Conservation (phyloP, 2,113 vertebrate species). For the Anser cygnoides region DNA sequence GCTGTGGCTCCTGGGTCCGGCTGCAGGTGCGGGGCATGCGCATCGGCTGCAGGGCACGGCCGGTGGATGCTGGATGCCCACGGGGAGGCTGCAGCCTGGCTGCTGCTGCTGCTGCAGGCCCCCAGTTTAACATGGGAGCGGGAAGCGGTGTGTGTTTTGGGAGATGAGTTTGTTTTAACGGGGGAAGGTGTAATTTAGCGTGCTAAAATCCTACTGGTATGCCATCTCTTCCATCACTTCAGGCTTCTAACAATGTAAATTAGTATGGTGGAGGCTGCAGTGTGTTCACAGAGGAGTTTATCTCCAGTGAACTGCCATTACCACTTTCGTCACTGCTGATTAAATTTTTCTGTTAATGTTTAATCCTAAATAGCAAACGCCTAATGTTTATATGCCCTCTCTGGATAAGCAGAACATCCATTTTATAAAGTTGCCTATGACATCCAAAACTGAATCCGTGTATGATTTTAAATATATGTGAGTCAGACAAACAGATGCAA, state of each 20-base stretch:
- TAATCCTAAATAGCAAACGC: constrained; percentile 6
- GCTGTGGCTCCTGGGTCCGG: neutral
- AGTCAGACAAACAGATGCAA: neutral
- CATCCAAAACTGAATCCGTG: neutral
- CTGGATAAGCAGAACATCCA: neutral
- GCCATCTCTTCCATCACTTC: neutral
- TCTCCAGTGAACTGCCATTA: constrained; percentile 16
- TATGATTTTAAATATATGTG: neutral
- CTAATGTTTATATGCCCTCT: neutral
- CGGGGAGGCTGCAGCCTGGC: neutral
- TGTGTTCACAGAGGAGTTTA: fast-evolving
- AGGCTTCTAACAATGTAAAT: neutral
- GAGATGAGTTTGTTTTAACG: neutral
- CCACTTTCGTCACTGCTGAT: neutral
- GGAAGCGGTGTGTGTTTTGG: neutral
- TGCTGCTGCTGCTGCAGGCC: neutral
- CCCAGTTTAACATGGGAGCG: neutral
- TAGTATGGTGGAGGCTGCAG: neutral
- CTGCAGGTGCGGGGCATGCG: neutral
- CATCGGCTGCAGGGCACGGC: neutral
- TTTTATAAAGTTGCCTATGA: neutral
- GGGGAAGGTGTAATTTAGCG: neutral
- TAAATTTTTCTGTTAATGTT: constrained; percentile 14
- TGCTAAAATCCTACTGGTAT: neutral
- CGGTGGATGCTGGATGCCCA: neutral